Conservation (phyloP, 2,113 vertebrate species). For the Bos indicus region DNA sequence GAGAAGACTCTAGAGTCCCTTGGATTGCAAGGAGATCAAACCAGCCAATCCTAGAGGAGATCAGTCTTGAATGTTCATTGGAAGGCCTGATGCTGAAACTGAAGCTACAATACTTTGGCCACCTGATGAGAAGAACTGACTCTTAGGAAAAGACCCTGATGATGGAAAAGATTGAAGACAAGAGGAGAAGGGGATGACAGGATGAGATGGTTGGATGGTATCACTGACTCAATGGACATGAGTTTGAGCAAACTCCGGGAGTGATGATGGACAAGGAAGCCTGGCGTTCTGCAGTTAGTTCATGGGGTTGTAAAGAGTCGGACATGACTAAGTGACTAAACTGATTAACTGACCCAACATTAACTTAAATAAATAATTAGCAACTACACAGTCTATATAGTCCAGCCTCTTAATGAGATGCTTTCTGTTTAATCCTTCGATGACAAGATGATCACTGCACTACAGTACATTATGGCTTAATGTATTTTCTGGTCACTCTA, state of each 20-base stretch:
- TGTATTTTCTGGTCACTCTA: not conserved
- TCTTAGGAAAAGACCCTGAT: not conserved
- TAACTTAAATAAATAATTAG: not conserved
- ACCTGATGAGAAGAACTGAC: not conserved
- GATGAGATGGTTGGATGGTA: not conserved
- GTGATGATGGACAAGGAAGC: not conserved
- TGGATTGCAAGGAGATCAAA: not conserved
- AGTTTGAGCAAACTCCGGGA: not conserved
- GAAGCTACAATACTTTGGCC: not conserved
- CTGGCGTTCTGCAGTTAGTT: not conserved
- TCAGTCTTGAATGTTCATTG: not conserved
- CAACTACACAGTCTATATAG: not conserved
- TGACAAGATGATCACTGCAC: not conserved
- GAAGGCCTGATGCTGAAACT: not conserved
- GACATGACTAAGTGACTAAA: not conserved
- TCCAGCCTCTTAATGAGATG: not conserved
- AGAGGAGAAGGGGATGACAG: not conserved
- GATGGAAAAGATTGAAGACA: fast-evolving
- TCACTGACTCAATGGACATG: not conserved
- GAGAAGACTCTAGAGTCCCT: not conserved
- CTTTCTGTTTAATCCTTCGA: not conserved
- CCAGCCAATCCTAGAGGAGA: not conserved
- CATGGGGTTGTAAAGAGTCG: fast-evolving
- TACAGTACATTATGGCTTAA: not conserved
- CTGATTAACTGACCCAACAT: not conserved